These are phyloP conservation scores for Dryas iulia DNA, from an alignment of 1,140 invertebrate genomes.

Conservation along the genomic window DNA sequence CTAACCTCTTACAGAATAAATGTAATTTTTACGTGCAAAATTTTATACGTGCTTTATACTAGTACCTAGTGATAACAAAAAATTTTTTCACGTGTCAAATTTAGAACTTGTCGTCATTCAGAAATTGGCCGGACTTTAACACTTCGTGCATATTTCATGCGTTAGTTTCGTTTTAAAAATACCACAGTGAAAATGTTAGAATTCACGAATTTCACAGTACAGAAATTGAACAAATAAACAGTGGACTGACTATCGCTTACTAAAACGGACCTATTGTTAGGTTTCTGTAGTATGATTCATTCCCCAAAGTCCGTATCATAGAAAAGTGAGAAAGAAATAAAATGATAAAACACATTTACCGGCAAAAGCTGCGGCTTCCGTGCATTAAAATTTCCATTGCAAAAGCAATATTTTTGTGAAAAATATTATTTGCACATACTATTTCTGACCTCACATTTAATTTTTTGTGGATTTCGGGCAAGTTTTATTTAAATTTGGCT, in stretches of 20 bases:
- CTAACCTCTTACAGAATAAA: too few species aligned
- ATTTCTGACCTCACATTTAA: background rate
- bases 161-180: background rate
- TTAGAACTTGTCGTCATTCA: too few species aligned
- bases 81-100: too few species aligned
- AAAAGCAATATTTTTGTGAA: background rate
- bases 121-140: background rate
- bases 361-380: background rate
- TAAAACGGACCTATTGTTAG: background rate
- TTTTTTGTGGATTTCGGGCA: too few species aligned
- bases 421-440: background rate
- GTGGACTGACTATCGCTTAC: background rate
- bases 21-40: too few species aligned
- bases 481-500: too few species aligned
- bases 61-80: too few species aligned
- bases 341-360: background rate
- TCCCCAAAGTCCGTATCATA: background rate
- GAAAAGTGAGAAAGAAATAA: background rate
- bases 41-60: too few species aligned
- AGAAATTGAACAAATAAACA: conserved; percentile 4
- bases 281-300: background rate
- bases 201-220: background rate
- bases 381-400: background rate
- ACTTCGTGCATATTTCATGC: background rate
- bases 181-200: background rate